These are phyloP conservation scores for Oncorhynchus clarkii DNA, from an alignment of 2,113 vertebrate genomes.

Conservation along the genomic window DNA sequence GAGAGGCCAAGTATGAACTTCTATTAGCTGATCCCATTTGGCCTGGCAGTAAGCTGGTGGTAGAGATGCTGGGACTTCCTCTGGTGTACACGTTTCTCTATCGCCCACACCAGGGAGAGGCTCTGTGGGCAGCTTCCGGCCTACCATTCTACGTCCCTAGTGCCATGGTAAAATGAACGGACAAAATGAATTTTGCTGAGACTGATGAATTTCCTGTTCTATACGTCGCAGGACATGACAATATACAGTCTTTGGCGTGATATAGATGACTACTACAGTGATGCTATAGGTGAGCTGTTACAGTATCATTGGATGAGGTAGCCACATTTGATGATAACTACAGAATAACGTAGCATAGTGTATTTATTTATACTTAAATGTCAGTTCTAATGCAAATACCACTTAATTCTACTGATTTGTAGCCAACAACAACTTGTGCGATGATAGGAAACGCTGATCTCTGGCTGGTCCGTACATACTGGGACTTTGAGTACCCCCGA, in stretches of 20 bases:
- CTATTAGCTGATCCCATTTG: conserved; percentile 64
- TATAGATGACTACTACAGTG: conserved; percentile 64
- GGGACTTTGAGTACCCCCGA: too few relatives aligned
- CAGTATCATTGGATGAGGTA: too few relatives aligned
- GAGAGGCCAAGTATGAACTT: conserved; percentile 56
- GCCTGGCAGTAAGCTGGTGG: conserved; percentile 58
- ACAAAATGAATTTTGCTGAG: conserved; percentile 69
- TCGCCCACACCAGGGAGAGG: conserved; percentile 57
- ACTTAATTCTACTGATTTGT: too few relatives aligned
- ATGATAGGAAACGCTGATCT: too few relatives aligned
- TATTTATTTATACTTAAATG: not conserved
- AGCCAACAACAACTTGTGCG: too few relatives aligned
- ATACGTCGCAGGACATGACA: conserved; percentile 19
- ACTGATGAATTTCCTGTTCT: conserved; percentile 52
- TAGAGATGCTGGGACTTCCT: conserved; percentile 62
- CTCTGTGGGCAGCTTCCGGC: conserved; percentile 58
- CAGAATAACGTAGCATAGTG: too few relatives aligned
- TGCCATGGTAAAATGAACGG: conserved; percentile 34
- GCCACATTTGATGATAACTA: too few relatives aligned
- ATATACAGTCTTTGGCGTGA: not conserved
- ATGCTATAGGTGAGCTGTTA: conserved; percentile 16
- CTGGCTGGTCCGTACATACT: too few relatives aligned
- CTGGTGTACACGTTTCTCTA: conserved; percentile 64
- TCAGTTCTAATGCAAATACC: too few relatives aligned
- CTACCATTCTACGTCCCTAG: conserved; percentile 69